Evolutionary conservation across 92 coral and sea anemone genomes (phyloP).

Genomic region (Epizoanthus illoricatus): DNA sequence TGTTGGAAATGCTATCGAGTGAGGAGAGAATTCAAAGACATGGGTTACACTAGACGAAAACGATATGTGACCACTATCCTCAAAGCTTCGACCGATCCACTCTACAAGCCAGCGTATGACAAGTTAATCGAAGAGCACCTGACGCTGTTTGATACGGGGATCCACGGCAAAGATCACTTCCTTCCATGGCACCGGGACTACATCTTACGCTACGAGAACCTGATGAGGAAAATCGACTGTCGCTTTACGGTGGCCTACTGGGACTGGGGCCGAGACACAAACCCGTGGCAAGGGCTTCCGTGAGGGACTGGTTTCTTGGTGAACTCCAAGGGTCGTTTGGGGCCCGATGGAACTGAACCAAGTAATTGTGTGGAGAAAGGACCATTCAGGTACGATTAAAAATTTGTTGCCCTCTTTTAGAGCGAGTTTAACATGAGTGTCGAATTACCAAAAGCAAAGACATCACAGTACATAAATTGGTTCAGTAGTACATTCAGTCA

Average conservation of each 20-base stretch:
- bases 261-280: constrained; percentile 44
- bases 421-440: too few relatives aligned
- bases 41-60: constrained; percentile 35
- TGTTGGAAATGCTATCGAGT: constrained; percentile 38
- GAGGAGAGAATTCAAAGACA: constrained; percentile 41
- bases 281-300: constrained; percentile 33
- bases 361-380: constrained; percentile 37
- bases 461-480: too few relatives aligned
- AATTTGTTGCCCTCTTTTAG: too few relatives aligned
- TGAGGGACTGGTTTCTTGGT: constrained; percentile 30
- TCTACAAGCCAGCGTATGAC: constrained; percentile 17
- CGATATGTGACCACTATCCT: constrained; percentile 35
- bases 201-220: constrained; percentile 37
- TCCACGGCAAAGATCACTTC: constrained; percentile 43
- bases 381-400: background rate
- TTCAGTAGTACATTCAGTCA: too few relatives aligned
- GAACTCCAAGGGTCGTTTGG: constrained; percentile 37
- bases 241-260: constrained; percentile 50
- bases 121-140: constrained; percentile 27
- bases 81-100: background rate
- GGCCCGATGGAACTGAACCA: constrained; percentile 34
- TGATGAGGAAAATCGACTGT: constrained; percentile 29
- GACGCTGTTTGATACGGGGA: constrained; percentile 37
- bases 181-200: constrained; percentile 56
- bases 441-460: too few relatives aligned